These are phyloP conservation scores for Reinhardtius hippoglossoides DNA, from an alignment of 2,113 vertebrate genomes.

Conservation along the genomic window DNA sequence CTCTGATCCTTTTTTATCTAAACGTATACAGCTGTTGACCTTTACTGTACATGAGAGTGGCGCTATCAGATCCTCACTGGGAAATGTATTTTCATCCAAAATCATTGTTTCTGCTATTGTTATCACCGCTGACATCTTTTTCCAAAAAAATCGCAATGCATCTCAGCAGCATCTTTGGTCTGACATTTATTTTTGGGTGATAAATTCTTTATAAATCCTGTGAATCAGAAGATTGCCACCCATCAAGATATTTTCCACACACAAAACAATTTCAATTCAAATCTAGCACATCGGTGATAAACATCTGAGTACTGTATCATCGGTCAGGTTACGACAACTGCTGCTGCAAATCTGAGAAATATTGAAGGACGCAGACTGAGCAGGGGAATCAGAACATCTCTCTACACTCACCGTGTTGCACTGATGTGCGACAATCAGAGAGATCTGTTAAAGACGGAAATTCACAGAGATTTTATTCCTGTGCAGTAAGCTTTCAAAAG, in stretches of 20 bases:
- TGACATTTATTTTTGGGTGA: conserved; percentile 15
- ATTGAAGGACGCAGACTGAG: not conserved
- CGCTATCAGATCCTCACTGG: conserved; percentile 22
- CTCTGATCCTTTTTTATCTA: conserved; percentile 4
- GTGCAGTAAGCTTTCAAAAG: not conserved
- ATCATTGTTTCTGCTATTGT: not conserved
- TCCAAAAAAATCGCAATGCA: not conserved
- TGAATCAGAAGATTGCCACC: not conserved
- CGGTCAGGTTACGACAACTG: not conserved
- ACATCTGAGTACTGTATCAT: not conserved
- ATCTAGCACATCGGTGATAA: not conserved
- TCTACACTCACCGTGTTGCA: not conserved
- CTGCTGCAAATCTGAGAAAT: too few relatives aligned
- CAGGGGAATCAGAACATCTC: not conserved
- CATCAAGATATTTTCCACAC: not conserved
- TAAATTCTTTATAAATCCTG: not conserved
- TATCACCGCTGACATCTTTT: not conserved
- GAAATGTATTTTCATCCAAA: conserved; percentile 20
- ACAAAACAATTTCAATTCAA: not conserved
- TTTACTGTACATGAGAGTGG: conserved; percentile 23
- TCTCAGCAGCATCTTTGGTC: conserved; percentile 2
- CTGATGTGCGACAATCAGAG: not conserved
- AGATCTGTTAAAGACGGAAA: not conserved
- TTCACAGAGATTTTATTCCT: not conserved
- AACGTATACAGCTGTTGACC: conserved; percentile 24